These are phyloP conservation scores for Rhamphomyia laevipes DNA, from an alignment of 2,888 invertebrate genomes.

Conservation along the genomic window DNA sequence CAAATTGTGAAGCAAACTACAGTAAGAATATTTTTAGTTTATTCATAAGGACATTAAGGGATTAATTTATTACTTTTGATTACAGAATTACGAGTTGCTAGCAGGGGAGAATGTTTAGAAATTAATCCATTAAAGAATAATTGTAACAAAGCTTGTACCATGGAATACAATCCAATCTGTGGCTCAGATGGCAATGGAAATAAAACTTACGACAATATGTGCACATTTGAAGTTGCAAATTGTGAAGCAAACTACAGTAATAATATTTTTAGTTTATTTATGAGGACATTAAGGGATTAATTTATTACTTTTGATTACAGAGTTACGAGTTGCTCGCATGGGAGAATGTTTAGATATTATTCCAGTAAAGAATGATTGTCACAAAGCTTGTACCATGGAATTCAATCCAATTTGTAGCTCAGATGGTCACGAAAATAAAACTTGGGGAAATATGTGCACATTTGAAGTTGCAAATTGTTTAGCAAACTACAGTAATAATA, in stretches of 20 bases:
- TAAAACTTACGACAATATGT: no score
- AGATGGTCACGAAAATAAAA: background rate
- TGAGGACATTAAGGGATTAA: no score
- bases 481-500: slow-evolving; percentile 4
- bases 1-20: background rate
- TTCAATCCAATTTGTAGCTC: slow-evolving; percentile 4
- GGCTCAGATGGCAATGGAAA: background rate
- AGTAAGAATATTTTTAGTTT: background rate
- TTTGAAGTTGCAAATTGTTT: background rate
- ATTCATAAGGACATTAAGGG: background rate
- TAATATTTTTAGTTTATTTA: background rate
- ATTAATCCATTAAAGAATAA: background rate
- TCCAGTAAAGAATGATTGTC: background rate
- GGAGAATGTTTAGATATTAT: no score
- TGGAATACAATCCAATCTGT: slow-evolving; percentile 2
- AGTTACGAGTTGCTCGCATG: no score
- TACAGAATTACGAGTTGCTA: background rate
- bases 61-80: background rate
- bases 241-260: slow-evolving; percentile 7
- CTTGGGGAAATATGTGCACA: no score
- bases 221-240: background rate
- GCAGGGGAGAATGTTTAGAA: no score
- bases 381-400: background rate
- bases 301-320: no score
- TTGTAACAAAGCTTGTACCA: slow-evolving; percentile 1